These are phyloP conservation scores for Hyperopisus bebe DNA, from an alignment of 2,113 vertebrate species.

Conservation along the genomic window DNA sequence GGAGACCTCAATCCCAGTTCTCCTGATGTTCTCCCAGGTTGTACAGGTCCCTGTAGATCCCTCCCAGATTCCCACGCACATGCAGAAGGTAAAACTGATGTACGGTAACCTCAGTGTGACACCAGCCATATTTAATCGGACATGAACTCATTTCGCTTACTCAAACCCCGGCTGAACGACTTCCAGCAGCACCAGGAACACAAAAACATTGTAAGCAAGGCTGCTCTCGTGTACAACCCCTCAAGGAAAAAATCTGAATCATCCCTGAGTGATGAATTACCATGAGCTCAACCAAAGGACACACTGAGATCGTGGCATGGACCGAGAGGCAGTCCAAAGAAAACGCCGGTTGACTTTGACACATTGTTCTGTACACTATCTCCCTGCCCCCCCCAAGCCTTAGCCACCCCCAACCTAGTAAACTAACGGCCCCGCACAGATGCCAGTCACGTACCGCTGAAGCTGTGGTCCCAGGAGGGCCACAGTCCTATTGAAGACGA, in stretches of 20 bases:
- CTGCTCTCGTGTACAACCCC: not conserved
- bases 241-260: not conserved
- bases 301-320: not conserved
- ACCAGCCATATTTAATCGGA: not conserved
- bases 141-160: not conserved
- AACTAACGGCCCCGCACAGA: not conserved
- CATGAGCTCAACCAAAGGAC: not conserved
- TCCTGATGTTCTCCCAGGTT: not conserved
- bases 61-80: not conserved
- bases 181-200: not conserved
- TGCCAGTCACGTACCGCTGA: constrained; percentile 16
- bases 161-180: not conserved
- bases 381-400: not conserved
- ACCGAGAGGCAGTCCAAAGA: not conserved
- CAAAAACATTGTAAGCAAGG: not conserved
- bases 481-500: not conserved
- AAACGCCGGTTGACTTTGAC: constrained; percentile 4
- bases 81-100: not conserved
- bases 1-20: not conserved
- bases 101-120: not conserved
- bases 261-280: not conserved
- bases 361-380: not conserved
- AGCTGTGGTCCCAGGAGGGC: not conserved
- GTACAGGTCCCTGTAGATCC: not conserved
- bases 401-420: not conserved